Evolutionary conservation across 2,797 vertebrate genomes (phyloP).

Genomic region (Chelmon rostratus): DNA sequence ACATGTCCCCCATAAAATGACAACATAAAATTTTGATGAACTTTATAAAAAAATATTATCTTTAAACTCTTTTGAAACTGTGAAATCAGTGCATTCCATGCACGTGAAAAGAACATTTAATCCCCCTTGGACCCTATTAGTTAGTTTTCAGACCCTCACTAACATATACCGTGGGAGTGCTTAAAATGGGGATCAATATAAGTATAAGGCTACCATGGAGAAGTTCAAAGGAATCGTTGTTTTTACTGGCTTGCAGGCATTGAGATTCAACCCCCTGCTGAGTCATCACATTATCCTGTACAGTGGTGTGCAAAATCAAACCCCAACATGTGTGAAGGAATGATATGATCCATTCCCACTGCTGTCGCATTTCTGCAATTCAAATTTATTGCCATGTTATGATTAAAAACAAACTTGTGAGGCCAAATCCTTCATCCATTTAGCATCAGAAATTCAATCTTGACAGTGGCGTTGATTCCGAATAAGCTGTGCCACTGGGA

Average conservation of each 20-base stretch:
- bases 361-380: background rate
- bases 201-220: conserved; percentile 9
- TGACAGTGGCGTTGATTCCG: background rate
- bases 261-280: conserved; percentile 39
- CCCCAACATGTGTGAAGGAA: conserved; percentile 17
- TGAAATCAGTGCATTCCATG: background rate
- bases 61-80: background rate
- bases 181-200: conserved; percentile 34
- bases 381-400: background rate
- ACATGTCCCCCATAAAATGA: background rate
- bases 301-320: conserved; percentile 23
- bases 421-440: background rate
- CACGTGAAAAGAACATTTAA: background rate
- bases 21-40: background rate
- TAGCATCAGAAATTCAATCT: background rate
- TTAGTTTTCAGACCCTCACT: conserved; percentile 18
- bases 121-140: background rate
- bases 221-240: conserved; percentile 32
- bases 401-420: background rate
- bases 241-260: conserved; percentile 24
- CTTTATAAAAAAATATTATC: background rate
- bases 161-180: background rate
- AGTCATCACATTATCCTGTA: conserved; percentile 25
- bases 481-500: background rate
- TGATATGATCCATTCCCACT: background rate